Conservation (phyloP, 2,888 invertebrate species). For the Temnothorax ravouxi region DNA sequence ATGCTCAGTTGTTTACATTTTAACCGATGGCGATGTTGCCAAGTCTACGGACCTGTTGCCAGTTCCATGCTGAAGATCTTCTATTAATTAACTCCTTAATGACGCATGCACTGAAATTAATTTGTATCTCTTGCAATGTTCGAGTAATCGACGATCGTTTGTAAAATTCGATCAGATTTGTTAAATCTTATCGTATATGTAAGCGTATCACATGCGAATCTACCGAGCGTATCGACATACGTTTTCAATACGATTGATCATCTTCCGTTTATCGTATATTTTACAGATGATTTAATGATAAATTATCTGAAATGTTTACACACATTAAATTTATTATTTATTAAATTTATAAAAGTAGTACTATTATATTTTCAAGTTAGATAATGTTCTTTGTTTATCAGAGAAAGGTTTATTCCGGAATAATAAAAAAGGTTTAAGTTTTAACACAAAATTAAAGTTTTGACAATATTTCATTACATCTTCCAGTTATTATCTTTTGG, state of each 20-base stretch:
- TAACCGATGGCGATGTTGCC: slow-evolving; percentile 84
- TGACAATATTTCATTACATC: background rate
- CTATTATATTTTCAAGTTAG: background rate
- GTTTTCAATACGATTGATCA: background rate
- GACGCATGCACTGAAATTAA: slow-evolving; percentile 75
- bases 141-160: slow-evolving; percentile 9
- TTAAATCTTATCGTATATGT: slow-evolving; percentile 39
- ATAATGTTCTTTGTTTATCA: background rate
- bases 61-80: slow-evolving; percentile 71
- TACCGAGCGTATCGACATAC: slow-evolving; percentile 11
- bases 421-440: background rate
- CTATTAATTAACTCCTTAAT: slow-evolving; percentile 82
- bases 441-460: slow-evolving; percentile 11
- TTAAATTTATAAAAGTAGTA: background rate
- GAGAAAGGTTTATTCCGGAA: background rate
- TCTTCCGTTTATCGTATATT: background rate
- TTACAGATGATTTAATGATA: background rate
- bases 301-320: background rate
- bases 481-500: background rate
- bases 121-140: slow-evolving; percentile 62
- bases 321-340: background rate
- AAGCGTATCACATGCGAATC: background rate
- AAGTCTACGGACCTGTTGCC: slow-evolving; percentile 84
- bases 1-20: slow-evolving; percentile 85
- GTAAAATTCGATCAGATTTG: slow-evolving; percentile 32